Evolutionary conservation across 1,140 invertebrate genomes (phyloP), one percentile per base, ranked within the genome.

Genomic region (Calycopis cecrops): DNA sequence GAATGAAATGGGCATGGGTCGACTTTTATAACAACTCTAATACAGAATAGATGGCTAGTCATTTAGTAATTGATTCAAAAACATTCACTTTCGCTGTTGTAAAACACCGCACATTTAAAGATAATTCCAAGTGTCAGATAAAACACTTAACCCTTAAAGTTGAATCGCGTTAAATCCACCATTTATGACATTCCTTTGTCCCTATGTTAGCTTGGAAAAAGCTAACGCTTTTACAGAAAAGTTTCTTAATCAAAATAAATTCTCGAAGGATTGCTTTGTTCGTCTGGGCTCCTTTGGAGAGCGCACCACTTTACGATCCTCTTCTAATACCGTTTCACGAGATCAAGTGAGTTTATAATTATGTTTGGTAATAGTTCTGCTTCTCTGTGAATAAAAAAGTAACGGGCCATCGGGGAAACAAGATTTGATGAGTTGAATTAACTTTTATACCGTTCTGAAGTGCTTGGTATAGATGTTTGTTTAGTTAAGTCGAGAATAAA

Each of bases 171-270:
- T 44, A 44, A 44, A 44, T 44, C 14, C 40, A 1, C 14, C 40
- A 16, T 44, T 44, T 44, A 44, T 44, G 40, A 44, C 40, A 44
- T 44, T 44, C 17, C 40, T 44, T 44, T 44, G 40, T 44, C 40
- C 40, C 14, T 44, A 44, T 16, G 40, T 44, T 44, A 44, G 40
- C 40, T 44, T 16, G 40, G 40, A 44, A 40, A 44, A 44, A 16
- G 40, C 40, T 12, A 44, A 44, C 40, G 40, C 40, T 44, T 44
- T 44, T 44, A 44, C 14, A 17, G 40, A 44, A n/a, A 44, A 44
- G 40, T 44, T 44, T 44, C 40, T 44, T 44, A 44, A 44, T 44
- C 40, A 44, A 44, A 44, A 44, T 44, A 44, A 44, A 44, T 44
- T 44, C 40, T 44, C 40, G 6, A 14, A 44, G 40, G 40, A 44